phyloP scores from a whole-genome alignment of 2,888 invertebrate species.

The Lordiphosa andalusiaca region DNA sequence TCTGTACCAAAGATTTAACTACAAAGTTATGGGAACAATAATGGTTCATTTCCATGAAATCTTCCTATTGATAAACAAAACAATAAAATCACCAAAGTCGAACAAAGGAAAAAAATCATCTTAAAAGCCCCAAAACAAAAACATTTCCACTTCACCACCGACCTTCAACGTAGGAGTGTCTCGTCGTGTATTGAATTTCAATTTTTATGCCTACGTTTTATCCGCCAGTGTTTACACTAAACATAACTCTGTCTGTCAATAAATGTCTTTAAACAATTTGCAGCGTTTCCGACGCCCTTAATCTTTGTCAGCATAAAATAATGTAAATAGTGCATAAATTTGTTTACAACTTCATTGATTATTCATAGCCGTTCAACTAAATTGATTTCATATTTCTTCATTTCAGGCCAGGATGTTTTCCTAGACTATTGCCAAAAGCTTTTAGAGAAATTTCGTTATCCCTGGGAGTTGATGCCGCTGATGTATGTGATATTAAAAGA shows the following conservation, averaged over 20 bases:
- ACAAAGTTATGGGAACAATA: too few relatives aligned
- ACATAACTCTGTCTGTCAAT: slow-evolving; percentile 31
- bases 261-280: not conserved
- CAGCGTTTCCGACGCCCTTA: not conserved
- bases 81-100: not conserved
- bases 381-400: not conserved
- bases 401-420: slow-evolving; percentile 82
- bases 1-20: too few relatives aligned
- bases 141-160: too few relatives aligned
- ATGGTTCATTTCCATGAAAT: too few relatives aligned
- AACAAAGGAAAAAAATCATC: too few relatives aligned
- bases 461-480: slow-evolving; percentile 90
- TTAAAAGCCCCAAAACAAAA: too few relatives aligned
- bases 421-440: slow-evolving; percentile 88
- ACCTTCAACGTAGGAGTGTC: not conserved
- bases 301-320: slow-evolving; percentile 15
- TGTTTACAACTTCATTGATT: too few relatives aligned
- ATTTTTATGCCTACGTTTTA: slow-evolving; percentile 51
- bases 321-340: slow-evolving; percentile 14
- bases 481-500: slow-evolving; percentile 90
- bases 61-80: too few relatives aligned
- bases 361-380: not conserved
- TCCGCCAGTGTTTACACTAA: slow-evolving; percentile 54
- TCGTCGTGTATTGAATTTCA: slow-evolving; percentile 43
- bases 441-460: slow-evolving; percentile 88